Evolutionary conservation across 2,113 vertebrate species (phyloP).

Genomic region (Lagopus leucura): DNA sequence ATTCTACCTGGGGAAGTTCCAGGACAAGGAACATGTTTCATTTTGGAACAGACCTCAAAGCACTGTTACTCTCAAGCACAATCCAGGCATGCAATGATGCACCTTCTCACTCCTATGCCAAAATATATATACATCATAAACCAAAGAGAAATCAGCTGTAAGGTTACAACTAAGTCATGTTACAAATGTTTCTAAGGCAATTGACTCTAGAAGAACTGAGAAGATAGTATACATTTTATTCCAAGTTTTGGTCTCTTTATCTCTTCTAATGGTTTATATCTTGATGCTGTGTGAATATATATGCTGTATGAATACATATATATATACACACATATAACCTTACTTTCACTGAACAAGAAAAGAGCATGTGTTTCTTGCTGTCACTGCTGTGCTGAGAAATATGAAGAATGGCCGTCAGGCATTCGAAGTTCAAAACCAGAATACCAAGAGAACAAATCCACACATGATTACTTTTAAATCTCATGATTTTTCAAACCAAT

Average conservation of each 20-base stretch:
- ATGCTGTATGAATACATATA: not conserved
- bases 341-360: not conserved
- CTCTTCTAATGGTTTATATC: not conserved
- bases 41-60: not conserved
- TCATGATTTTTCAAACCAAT: not conserved
- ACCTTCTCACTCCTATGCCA: not conserved
- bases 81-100: fast-evolving
- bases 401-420: not conserved
- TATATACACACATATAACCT: not conserved
- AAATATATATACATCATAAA: not conserved
- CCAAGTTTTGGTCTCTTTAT: not conserved
- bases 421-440: not conserved
- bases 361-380: not conserved
- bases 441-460: not conserved
- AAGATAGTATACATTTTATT: not conserved
- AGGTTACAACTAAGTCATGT: not conserved
- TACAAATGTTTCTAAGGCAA: not conserved
- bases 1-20: not conserved
- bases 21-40: not conserved
- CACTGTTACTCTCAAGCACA: not conserved
- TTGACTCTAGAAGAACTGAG: not conserved
- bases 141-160: not conserved
- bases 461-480: not conserved
- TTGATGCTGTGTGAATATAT: not conserved
- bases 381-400: not conserved